These are phyloP conservation scores for Heliconius cydno DNA, from an alignment of 2,888 invertebrate species.

Conservation along the genomic window DNA sequence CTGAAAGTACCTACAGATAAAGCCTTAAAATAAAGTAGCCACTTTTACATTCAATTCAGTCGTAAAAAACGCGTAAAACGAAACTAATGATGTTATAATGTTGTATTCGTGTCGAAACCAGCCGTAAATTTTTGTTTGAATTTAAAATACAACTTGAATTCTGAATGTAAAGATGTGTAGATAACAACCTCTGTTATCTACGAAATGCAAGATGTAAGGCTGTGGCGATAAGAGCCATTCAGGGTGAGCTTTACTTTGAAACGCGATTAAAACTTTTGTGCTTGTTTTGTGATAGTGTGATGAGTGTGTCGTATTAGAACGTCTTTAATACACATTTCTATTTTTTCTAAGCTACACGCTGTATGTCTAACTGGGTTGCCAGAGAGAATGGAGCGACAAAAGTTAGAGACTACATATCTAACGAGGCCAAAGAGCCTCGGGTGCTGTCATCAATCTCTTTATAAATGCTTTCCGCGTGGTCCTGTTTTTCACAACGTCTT, in stretches of 20 bases:
- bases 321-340: neutral
- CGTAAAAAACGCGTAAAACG: conserved; percentile 50
- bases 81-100: conserved; percentile 50
- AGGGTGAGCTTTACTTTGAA: neutral
- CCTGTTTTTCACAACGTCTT: neutral
- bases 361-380: neutral
- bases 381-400: too few relatives aligned
- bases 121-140: conserved; percentile 33
- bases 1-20: conserved; percentile 10
- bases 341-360: neutral
- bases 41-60: conserved; percentile 43
- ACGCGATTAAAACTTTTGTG: neutral
- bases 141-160: conserved; percentile 30
- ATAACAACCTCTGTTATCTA: conserved; percentile 19
- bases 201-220: conserved; percentile 15
- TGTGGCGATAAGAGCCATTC: conserved; percentile 1
- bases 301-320: neutral
- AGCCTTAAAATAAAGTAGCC: conserved; percentile 39
- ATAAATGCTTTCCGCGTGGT: too few relatives aligned
- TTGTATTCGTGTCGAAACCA: conserved; percentile 36
- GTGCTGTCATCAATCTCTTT: too few relatives aligned
- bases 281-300: conserved; percentile 1
- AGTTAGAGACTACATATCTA: too few relatives aligned
- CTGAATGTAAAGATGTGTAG: conserved; percentile 11
- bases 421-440: too few relatives aligned